Evolutionary conservation across 2,113 vertebrate species (phyloP).

Genomic region (Cyprinodon brontotheroides): DNA sequence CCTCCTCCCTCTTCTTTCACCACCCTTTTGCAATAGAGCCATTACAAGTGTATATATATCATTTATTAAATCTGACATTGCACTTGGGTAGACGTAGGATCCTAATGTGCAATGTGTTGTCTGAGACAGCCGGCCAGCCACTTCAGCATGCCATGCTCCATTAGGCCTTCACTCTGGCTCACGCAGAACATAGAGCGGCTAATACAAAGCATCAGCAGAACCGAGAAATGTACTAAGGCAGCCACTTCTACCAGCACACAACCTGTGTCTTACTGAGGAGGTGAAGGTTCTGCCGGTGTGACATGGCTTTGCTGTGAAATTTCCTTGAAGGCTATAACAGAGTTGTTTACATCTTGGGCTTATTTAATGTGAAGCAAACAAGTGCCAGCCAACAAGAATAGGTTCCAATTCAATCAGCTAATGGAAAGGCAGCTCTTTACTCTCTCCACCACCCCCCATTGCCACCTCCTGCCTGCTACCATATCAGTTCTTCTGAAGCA

Average conservation of each 20-base stretch:
- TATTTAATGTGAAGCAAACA: slow-evolving; percentile 54
- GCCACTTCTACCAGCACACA: slow-evolving; percentile 37
- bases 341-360: slow-evolving; percentile 57
- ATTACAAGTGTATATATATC: slow-evolving; percentile 62
- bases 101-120: slow-evolving; percentile 66
- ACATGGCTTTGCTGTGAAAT: slow-evolving; percentile 35
- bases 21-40: slow-evolving; percentile 26
- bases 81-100: slow-evolving; percentile 65
- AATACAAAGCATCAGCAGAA: slow-evolving; percentile 47
- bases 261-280: slow-evolving; percentile 23
- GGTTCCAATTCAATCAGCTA: slow-evolving; percentile 79
- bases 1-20: slow-evolving; percentile 31
- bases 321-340: slow-evolving; percentile 30
- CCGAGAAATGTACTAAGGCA: slow-evolving; percentile 38
- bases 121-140: slow-evolving; percentile 46
- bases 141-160: slow-evolving; percentile 68
- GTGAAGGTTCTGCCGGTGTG: slow-evolving; percentile 6
- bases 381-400: slow-evolving; percentile 47
- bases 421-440: slow-evolving; percentile 68
- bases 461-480: slow-evolving; percentile 30
- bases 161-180: slow-evolving; percentile 75
- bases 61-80: slow-evolving; percentile 76
- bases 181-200: slow-evolving; percentile 59
- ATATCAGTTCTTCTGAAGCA: slow-evolving; percentile 61
- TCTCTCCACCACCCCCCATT: not conserved